Evolutionary conservation across 2,888 invertebrate species (phyloP).

Genomic region (Orchesella flavescens): DNA sequence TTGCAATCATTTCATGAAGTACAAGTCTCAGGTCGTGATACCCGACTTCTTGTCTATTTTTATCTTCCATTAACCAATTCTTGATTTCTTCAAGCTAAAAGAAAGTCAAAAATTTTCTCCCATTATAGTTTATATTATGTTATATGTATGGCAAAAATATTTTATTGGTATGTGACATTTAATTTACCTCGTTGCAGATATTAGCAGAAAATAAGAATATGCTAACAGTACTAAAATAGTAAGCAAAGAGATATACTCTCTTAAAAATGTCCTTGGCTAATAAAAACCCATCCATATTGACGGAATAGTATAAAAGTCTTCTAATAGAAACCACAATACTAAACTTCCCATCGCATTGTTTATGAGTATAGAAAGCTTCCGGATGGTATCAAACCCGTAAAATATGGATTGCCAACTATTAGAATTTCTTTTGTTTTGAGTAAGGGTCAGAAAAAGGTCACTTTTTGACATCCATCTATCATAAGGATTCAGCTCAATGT

Average conservation of each 20-base stretch:
- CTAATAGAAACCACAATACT: constrained; percentile 29
- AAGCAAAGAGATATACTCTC: constrained; percentile 14
- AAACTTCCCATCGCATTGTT: constrained; percentile 35
- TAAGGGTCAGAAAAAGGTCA: neutral
- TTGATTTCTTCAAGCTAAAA: constrained; percentile 20
- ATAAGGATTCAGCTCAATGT: constrained; percentile 12
- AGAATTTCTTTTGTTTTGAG: neutral
- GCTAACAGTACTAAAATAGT: constrained; percentile 17
- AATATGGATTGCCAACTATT: neutral
- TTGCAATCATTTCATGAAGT: constrained; percentile 33
- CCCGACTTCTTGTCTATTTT: neutral
- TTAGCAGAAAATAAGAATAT: constrained; percentile 28
- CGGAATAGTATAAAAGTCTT: constrained; percentile 44
- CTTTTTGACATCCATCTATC: constrained; percentile 7
- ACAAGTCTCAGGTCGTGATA: constrained; percentile 20
- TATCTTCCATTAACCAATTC: constrained; percentile 31
- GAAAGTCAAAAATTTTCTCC: too few relatives aligned
- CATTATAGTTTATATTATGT: too few relatives aligned
- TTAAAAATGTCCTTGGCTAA: constrained; percentile 31
- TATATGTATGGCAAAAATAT: too few relatives aligned
- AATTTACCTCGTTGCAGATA: constrained; percentile 32
- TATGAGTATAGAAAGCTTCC: constrained; percentile 5
- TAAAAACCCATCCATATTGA: constrained; percentile 33
- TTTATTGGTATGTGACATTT: too few relatives aligned
- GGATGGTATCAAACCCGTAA: constrained; percentile 11